Evolutionary conservation across 2,113 vertebrate genomes (phyloP), one percentile per base, ranked within the genome.

Genomic region (Scomber scombrus): DNA sequence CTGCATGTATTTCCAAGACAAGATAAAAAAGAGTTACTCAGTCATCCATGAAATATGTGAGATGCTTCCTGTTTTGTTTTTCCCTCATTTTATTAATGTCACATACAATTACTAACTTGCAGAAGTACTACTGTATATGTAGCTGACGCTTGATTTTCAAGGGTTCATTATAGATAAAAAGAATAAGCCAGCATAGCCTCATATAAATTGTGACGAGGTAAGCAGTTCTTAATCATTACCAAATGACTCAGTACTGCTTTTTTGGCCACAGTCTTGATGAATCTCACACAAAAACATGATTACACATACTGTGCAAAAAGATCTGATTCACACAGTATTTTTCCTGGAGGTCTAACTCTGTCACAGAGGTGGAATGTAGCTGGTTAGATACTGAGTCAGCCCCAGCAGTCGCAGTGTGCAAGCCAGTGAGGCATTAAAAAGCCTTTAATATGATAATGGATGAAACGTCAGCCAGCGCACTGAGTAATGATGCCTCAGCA

Each of bases 361-460:
- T 84, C 67, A 71, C 77, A 58, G 14, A 56, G 75, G 80, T 82
- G 64, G 70, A 85, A 82, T 78, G 31, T 23, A 71, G 79, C 66
- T 52, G 70, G 64, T 80, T 49, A 64, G 74, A 69, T 75, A 82
- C 75, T 29, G 71, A 85, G 82, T 76, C 71, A 49, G 82, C 78
- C 65, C 46, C 73, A 66, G 78, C 80, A 64, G 73, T 66, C 64
- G 75, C 82, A 67, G 69, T 61, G 72, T 31, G 74, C 60, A 3
- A 80, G 80, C 80, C 88, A 87, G 84, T 40, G 71, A 89, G 75
- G 89, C 89, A 83, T 93, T 93, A 93, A 93, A 93, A 91, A 90
- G 87, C 87, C 89, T 92, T 93, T 94, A 94, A 93, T 94, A 93
- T 93, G 93, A 93, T 94, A 94, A 93, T 92, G 74, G 88, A 76